Percentiles rank a stretch among this genome's conserved stretches.
Conservation (phyloP, 2,113 vertebrate genomes). For the Ibidorhyncha struthersii region DNA sequence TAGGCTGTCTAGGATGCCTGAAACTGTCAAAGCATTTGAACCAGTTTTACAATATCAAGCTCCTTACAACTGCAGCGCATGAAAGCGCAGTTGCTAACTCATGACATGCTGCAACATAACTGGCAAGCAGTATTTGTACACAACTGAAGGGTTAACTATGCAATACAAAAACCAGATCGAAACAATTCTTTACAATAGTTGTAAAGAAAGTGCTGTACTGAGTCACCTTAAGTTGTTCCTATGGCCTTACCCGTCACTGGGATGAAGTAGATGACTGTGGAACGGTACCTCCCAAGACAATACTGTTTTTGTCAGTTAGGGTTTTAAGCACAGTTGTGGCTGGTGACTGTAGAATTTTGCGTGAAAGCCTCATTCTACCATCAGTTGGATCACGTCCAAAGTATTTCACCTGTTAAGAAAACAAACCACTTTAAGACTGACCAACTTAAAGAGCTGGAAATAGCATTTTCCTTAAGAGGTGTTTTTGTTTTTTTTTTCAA, state of each 20-base stretch:
- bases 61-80: background rate
- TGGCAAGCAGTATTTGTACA: constrained; percentile 10
- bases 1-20: background rate
- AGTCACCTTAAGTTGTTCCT: background rate
- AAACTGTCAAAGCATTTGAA: background rate
- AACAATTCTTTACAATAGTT: background rate
- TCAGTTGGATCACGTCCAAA: constrained; percentile 97
- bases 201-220: background rate
- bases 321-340: constrained; percentile 81
- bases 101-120: background rate
- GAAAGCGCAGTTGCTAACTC: background rate
- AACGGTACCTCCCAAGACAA: constrained; percentile 78
- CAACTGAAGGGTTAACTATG: constrained; percentile 13
- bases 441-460: background rate
- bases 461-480: background rate
- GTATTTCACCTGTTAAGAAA: constrained; percentile 89
- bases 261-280: constrained; percentile 68
- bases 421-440: background rate
- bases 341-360: constrained; percentile 93
- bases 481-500: too few species aligned
- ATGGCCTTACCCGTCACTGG: constrained; percentile 39
- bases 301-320: constrained; percentile 86
- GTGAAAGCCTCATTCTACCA: constrained; percentile 94
- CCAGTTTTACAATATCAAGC: background rate
- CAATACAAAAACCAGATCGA: background rate